Evolutionary conservation across 2,113 vertebrate genomes (phyloP).

Genomic region (Rhizomys pruinosus): DNA sequence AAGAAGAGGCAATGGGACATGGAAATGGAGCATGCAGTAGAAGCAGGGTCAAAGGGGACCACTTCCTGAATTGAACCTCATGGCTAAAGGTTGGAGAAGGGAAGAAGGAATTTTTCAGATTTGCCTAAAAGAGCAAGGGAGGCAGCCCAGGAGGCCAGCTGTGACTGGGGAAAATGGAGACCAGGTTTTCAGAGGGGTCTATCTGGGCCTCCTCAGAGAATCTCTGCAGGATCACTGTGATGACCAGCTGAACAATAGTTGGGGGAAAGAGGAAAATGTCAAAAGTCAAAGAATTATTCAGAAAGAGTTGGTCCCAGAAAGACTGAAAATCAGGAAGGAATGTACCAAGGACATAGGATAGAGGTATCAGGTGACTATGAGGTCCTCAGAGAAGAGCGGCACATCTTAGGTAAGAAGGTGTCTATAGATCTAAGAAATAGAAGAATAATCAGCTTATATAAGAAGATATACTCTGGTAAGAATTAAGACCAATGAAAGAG

Average conservation of each 20-base stretch:
- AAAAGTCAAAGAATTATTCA: neutral
- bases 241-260: neutral
- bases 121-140: neutral
- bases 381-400: neutral
- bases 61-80: neutral
- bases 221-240: neutral
- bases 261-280: neutral
- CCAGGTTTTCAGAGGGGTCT: too few species aligned
- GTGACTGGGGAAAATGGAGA: neutral
- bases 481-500: neutral
- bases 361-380: neutral
- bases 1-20: neutral
- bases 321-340: neutral
- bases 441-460: slow-evolving; percentile 29
- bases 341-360: neutral
- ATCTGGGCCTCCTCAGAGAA: neutral
- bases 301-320: neutral
- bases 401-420: neutral
- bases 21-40: neutral
- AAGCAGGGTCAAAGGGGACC: neutral
- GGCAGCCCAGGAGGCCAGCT: too few species aligned
- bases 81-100: neutral
- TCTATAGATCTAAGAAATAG: neutral
- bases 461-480: slow-evolving; percentile 1
- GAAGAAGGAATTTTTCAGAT: neutral